These are phyloP conservation scores for Dendrocincla tyrannina DNA, from an alignment of 2,797 vertebrate genomes.

Conservation along the genomic window DNA sequence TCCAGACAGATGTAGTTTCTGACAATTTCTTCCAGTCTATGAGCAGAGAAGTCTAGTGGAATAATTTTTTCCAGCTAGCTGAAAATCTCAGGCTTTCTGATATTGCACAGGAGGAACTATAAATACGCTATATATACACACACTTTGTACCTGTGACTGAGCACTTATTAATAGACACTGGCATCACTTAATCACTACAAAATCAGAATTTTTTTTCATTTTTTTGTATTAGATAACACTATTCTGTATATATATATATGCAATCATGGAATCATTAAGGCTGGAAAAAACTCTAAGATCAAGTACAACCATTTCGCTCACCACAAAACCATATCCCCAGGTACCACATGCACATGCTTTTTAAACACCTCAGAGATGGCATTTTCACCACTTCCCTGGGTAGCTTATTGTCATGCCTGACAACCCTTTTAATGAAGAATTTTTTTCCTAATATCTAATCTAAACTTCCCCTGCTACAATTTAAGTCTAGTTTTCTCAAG, in stretches of 20 bases:
- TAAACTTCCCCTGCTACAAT: background rate
- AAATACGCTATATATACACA: background rate
- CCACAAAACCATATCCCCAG: background rate
- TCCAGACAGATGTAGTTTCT: background rate
- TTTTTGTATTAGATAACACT: background rate
- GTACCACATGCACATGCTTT: background rate
- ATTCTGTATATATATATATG: background rate
- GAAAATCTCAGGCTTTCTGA: background rate
- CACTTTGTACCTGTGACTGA: background rate
- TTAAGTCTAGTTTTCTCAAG: background rate
- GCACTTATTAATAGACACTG: background rate
- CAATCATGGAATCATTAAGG: background rate
- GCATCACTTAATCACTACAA: background rate
- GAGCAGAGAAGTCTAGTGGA: background rate
- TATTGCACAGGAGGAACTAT: background rate
- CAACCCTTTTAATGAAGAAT: background rate
- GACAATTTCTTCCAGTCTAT: background rate
- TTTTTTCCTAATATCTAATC: background rate
- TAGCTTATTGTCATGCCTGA: background rate
- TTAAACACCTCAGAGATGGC: background rate
- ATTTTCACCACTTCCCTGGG: background rate
- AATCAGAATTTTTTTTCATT: background rate
- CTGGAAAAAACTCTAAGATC: background rate
- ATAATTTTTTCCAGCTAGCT: background rate
- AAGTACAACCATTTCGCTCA: background rate